Base-by-base conservation (phyloP, 2,113 vertebrate species). In the Chamaea fasciata region DNA sequence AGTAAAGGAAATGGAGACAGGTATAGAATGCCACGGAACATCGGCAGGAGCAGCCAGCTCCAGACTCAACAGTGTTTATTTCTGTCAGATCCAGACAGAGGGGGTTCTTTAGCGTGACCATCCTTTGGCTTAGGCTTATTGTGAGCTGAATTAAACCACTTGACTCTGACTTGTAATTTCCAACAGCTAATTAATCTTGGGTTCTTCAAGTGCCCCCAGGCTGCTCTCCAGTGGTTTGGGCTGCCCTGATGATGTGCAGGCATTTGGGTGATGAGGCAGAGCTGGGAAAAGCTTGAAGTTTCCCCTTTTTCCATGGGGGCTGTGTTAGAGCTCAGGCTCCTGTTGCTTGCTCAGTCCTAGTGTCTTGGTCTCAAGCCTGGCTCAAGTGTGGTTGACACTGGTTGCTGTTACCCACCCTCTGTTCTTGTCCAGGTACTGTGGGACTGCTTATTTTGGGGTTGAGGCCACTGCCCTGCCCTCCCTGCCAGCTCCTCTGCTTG, bases 31-130 rank as follows among this genome's bases (percentile, higher is more conserved):
- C 78, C 56, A 41, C 0, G 0, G 28, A 91, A 64, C 37, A 30
- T 56, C 0, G 0, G 12, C 27, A 28, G 30, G 73, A 94, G 42
- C 62, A 63, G 49, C 59, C 15, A 11, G 64, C 42, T 94, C 77
- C 78, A 68, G 56, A 44, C 35, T 56, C 5, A 0, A 10, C 2
- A 12, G 12, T 27, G 18, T 87, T 69, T 89, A 37, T 82, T 92
- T 87, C 84, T 89, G 52, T 63, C 30, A 9, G 39, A 67, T 44
- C 42, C 62, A 47, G 44, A 55, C 57, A 11, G 15, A 68, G 27
- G 9, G 11, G 31, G 27, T 56, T 67, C 9, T 6, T 33, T 60
- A n/a, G n/a, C 0, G 0, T 84, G 69, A 39, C 0, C 1, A 2
- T 41, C 39, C 46, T 93, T 67, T 44, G 15, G 22, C 18, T 68